phyloP scores from a whole-genome alignment of 2,888 invertebrate genomes.

The Auanema freiburgensis region DNA sequence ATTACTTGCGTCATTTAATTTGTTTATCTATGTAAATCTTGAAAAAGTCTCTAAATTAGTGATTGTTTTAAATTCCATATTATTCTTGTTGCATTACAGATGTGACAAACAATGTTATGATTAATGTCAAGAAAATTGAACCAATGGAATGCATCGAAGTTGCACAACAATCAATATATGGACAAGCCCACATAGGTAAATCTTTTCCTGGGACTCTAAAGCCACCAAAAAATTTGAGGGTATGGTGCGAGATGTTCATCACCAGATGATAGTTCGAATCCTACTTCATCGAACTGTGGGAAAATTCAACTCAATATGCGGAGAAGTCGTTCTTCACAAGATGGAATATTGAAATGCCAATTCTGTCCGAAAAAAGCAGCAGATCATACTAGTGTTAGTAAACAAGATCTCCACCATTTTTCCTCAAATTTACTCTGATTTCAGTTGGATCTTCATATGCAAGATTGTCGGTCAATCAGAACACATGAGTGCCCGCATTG shows the following conservation, averaged over 20 bases:
- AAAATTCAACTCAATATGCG: constrained; percentile 14
- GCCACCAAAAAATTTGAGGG: too few relatives aligned
- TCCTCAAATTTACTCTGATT: constrained; percentile 12
- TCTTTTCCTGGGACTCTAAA: too few relatives aligned
- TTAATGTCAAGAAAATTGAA: too few relatives aligned
- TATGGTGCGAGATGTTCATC: not conserved
- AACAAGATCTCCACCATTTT: not conserved
- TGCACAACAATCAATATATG: too few relatives aligned
- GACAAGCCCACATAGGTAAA: too few relatives aligned
- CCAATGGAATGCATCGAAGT: too few relatives aligned
- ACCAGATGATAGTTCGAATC: not conserved
- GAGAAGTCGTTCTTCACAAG: constrained; percentile 30
- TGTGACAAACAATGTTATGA: too few relatives aligned
- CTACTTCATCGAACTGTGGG: not conserved
- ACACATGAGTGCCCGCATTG: constrained; percentile 56
- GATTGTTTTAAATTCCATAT: too few relatives aligned
- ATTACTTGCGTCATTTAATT: too few relatives aligned
- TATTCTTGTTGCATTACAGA: too few relatives aligned
- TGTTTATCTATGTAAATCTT: too few relatives aligned
- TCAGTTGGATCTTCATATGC: constrained; percentile 56
- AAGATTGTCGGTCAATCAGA: constrained; percentile 51
- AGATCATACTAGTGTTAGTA: constrained; percentile 35
- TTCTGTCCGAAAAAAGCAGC: constrained; percentile 58
- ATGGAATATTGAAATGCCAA: constrained; percentile 51
- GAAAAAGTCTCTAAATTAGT: too few relatives aligned